phyloP scores from a whole-genome alignment of 2,888 invertebrate species.

The Thymelicus sylvestris region DNA sequence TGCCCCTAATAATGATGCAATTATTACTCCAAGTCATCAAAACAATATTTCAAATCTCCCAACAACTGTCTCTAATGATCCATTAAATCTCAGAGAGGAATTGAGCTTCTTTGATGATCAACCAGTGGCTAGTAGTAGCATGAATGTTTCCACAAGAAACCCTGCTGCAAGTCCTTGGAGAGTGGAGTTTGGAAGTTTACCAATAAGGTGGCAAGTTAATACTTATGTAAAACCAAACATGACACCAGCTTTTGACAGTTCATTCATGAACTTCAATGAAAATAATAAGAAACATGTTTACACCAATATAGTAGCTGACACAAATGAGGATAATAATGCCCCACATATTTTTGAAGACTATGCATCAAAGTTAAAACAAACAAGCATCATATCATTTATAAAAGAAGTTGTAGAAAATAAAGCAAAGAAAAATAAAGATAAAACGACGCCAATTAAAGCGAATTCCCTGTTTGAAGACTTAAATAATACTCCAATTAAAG shows the following conservation, averaged over 20 bases:
- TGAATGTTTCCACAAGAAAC: constrained; percentile 66
- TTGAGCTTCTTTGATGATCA: constrained; percentile 74
- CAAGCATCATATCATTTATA: constrained; percentile 78
- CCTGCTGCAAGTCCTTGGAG: constrained; percentile 79
- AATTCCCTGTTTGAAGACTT: constrained; percentile 59
- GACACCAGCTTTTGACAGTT: constrained; percentile 79
- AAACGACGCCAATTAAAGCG: constrained; percentile 60
- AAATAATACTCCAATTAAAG: constrained; percentile 42
- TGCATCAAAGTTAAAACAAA: constrained; percentile 65
- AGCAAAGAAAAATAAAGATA: constrained; percentile 64
- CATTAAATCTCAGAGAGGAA: constrained; percentile 65
- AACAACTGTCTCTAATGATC: constrained; percentile 51
- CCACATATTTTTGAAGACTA: constrained; percentile 55
- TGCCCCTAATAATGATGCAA: constrained; percentile 57
- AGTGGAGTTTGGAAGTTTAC: constrained; percentile 70
- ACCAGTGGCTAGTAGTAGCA: constrained; percentile 77
- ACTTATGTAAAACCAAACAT: constrained; percentile 77
- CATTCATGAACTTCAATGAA: constrained; percentile 68
- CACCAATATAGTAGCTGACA: constrained; percentile 63
- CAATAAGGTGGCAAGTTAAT: constrained; percentile 77
- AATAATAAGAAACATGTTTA: constrained; percentile 75
- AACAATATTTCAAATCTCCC: neutral
- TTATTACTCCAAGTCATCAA: constrained; percentile 47
- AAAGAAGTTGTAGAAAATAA: constrained; percentile 68
- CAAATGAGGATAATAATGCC: constrained; percentile 49